Conservation (phyloP, 2,113 vertebrate genomes). For the Myrmecophaga tridactyla region DNA sequence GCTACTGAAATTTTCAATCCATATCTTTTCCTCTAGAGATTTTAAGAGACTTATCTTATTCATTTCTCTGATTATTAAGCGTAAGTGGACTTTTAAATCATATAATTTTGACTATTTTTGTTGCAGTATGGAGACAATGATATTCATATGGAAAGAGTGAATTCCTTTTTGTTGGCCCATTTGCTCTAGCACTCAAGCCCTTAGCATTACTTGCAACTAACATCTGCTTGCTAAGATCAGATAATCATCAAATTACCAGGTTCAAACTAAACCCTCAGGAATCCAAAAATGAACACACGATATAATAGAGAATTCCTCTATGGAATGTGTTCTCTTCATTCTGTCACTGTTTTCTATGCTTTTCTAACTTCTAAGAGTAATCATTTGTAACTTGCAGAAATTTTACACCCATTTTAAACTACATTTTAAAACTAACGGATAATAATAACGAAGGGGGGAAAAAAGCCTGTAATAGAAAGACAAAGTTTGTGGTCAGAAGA, state of each 20-base stretch:
- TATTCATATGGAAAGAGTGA: neutral
- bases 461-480: neutral
- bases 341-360: no score
- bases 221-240: slow-evolving; percentile 40
- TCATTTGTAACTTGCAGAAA: no score
- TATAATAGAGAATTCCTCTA: slow-evolving; percentile 37
- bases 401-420: no score
- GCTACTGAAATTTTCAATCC: neutral
- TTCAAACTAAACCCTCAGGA: slow-evolving; percentile 3
- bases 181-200: neutral
- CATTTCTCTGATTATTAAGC: neutral
- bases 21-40: neutral
- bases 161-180: neutral
- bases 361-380: no score
- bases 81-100: neutral
- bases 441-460: no score
- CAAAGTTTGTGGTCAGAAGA: neutral
- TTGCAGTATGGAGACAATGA: neutral
- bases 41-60: neutral
- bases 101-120: neutral
- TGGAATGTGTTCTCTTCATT: neutral
- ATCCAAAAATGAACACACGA: neutral
- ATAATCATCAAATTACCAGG: slow-evolving; percentile 47
- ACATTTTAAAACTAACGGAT: no score
- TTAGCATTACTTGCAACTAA: slow-evolving; percentile 31